These are phyloP conservation scores for Eudasyphora cyanicolor DNA, from an alignment of 2,888 invertebrate species.

Conservation along the genomic window DNA sequence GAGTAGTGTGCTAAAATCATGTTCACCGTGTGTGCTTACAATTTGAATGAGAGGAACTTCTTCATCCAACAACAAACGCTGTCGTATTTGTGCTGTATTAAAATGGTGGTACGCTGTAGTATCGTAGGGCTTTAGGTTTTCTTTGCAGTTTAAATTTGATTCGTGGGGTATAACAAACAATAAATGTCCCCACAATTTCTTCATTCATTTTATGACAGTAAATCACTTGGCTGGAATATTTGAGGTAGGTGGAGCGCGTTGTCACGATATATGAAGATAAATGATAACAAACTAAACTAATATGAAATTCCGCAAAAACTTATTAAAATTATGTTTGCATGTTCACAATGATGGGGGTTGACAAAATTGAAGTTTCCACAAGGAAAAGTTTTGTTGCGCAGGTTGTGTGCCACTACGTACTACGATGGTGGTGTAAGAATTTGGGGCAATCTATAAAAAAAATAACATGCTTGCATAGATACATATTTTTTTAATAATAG, in stretches of 20 bases:
- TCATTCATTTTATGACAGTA: no score
- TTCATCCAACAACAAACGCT: no score
- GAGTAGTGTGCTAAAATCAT: no score
- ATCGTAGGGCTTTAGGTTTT: no score
- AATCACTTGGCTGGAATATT: background rate
- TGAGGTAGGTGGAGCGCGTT: conserved; percentile 15
- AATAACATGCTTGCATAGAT: no score
- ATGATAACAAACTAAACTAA: conserved; percentile 38
- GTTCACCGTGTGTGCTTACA: no score
- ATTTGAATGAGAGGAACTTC: no score
- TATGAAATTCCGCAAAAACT: conserved; percentile 58
- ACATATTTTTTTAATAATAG: no score
- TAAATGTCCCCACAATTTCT: background rate
- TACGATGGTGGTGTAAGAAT: background rate
- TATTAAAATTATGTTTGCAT: conserved; percentile 60
- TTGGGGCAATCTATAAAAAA: no score
- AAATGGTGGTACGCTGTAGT: no score
- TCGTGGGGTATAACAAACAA: background rate
- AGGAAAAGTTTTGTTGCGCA: conserved; percentile 43
- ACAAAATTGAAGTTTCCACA: conserved; percentile 20
- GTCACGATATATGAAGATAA: conserved; percentile 56
- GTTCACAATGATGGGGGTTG: conserved; percentile 21
- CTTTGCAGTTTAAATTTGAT: no score
- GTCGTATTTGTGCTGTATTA: no score
- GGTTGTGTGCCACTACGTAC: background rate